Conservation (phyloP, 2,797 vertebrate species). For the Telmatherina bonti region DNA sequence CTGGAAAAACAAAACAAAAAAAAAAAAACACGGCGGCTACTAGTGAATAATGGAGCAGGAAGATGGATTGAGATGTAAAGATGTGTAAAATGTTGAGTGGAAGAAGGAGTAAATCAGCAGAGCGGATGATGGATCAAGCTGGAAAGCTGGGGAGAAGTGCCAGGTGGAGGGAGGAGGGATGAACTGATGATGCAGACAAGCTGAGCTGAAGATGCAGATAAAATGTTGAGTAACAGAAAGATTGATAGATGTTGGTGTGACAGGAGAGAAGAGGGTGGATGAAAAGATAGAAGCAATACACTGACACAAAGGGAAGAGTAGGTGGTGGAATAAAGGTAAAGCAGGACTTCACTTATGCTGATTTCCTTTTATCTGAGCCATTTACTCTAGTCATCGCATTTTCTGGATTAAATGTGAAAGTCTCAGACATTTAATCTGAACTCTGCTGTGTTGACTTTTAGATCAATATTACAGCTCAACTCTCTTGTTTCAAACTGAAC, state of each 20-base stretch:
- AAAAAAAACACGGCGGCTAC: not conserved
- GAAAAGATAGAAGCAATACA: constrained; percentile 25
- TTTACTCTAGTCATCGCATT: not conserved
- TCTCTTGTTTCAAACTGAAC: constrained; percentile 6
- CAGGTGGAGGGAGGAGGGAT: constrained; percentile 38
- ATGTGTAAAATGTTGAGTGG: constrained; percentile 56
- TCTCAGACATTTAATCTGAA: constrained; percentile 1
- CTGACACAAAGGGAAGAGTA: constrained; percentile 1
- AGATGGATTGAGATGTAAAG: constrained; percentile 67
- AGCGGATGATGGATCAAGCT: constrained; percentile 53
- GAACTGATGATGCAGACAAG: constrained; percentile 35
- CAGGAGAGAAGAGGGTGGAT: constrained; percentile 21
- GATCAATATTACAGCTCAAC: not conserved
- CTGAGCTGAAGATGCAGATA: constrained; percentile 45
- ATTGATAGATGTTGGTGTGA: constrained; percentile 45
- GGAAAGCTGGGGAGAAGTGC: constrained; percentile 22
- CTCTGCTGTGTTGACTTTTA: not conserved
- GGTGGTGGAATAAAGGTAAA: not conserved
- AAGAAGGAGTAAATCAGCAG: constrained; percentile 47
- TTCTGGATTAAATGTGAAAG: not conserved
- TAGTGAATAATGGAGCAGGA: constrained; percentile 32
- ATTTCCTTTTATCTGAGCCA: not conserved
- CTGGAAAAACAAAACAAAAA: constrained; percentile 4
- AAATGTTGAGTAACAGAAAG: constrained; percentile 36
- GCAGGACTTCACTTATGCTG: not conserved